Base-by-base conservation (phyloP, 2,888 invertebrate species). In the Cactoblastis cactorum region DNA sequence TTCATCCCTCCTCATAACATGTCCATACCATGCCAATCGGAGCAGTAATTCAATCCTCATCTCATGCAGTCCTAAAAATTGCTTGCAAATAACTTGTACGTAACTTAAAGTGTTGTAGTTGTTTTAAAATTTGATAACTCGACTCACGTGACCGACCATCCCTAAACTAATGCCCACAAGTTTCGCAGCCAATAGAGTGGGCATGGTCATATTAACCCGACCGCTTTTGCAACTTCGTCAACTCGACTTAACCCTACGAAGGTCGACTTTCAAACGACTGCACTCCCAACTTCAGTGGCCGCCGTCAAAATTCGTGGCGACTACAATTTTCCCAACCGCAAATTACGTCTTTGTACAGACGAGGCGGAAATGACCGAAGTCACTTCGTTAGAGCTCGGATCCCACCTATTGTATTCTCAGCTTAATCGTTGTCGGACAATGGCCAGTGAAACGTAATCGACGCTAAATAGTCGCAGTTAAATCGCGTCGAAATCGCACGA, bases 301-400 rank as follows among this genome's bases (percentile, higher is more conserved):
- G 62, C 72, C 71, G 74, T 71, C 78, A 78, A 79, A 82, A 78
- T 77, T 77, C 75, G 71, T 67, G 67, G 67, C 67, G 64, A 71
- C 74, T 72, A 75, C 83, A 80, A 83, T 81, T 83, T 81, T 76
- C 73, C 71, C 62, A 67, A 71, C 86, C 88, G 73, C 88, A 88
- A 88, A 88, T 88, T 85, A 83, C 79, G 80, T 85, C 86, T 88
- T 87, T 80, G 83, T 81, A 69, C 69, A 73, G 77, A 80, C 75
- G 72, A 67, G 69, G 68, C 85, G 86, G 86, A 83, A 84, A 77
- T 69, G 65, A 68, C 71, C 84, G 83, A 85, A 82, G 83, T 83
- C 83, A 78, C 85, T 84, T 87, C 87, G 85, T 87, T 86, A 86
- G 81, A 70, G 78, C 71, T 76, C 79, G 71, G 78, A 83, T 84